Evolutionary conservation across 2,113 vertebrate species (phyloP), one percentile per base, ranked within the genome.

Genomic region (Hirundichthys speculiger): DNA sequence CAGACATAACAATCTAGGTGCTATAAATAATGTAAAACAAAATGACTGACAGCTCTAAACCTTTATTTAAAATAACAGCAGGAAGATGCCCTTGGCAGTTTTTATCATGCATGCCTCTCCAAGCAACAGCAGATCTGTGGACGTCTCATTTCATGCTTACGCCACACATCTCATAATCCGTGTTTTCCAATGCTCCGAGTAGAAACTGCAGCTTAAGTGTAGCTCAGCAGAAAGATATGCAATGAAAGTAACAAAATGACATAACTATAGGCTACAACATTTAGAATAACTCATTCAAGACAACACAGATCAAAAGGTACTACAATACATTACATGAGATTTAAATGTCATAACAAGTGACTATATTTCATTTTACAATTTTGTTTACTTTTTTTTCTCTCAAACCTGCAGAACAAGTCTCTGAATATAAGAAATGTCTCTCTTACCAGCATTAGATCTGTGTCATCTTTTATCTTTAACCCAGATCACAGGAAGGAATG

Each of bases 401-500:
- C 48, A 27, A 16, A 7, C 24, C 12, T 48, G 12, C 15, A 59
- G 71, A 62, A 48, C 6, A 42, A 18, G 14, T 49, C 13, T 58
- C 22, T 60, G 19, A 69, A 57, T 39, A 41, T 74, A 65, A 64
- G 53, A 63, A 77, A 45, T 54, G 49, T 70, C 53, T 72, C 16
- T 10, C 79, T 49, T 75, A 74, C 82, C 81, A 68, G 20, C 39
- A 27, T 79, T 52, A 77, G 61, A 84, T 74, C 69, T 56, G 65
- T 72, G 68, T 63, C 72, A 73, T 70, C 63, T 84, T 84, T 89
- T 75, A 86, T 87, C 83, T 87, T 46, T 82, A 76, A 81, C 85
- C 47, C 66, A 86, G 84, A 85, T 84, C 45, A 34, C 69, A 73
- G 71, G 49, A 45, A 82, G 80, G 88, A 88, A 88, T 90, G 88